Evolutionary conservation across 1,140 invertebrate genomes (phyloP).

Genomic region (Archivesica marissinica): DNA sequence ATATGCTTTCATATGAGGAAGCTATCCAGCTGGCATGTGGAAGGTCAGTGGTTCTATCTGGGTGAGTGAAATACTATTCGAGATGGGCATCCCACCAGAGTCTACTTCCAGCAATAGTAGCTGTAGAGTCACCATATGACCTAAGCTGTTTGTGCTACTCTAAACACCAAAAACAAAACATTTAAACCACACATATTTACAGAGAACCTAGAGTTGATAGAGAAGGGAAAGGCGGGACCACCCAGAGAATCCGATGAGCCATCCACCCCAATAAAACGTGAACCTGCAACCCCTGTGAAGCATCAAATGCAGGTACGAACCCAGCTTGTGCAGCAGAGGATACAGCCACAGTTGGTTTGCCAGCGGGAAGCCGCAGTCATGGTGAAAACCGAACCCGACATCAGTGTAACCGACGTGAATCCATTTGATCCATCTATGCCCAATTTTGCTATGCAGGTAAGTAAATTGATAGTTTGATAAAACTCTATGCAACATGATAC

Average conservation of each 20-base stretch:
- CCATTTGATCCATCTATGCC: slow-evolving; percentile 68
- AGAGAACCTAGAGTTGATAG: slow-evolving; percentile 80
- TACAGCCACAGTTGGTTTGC: background rate
- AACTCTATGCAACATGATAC: too few species aligned
- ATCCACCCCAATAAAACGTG: slow-evolving; percentile 34
- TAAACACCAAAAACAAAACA: too few species aligned
- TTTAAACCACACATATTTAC: slow-evolving; percentile 39
- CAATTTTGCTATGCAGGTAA: slow-evolving; percentile 71
- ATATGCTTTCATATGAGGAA: too few species aligned
- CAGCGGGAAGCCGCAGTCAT: slow-evolving; percentile 19
- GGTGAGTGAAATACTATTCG: too few species aligned
- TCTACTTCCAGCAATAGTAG: too few species aligned
- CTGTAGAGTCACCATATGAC: too few species aligned
- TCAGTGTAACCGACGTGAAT: slow-evolving; percentile 34
- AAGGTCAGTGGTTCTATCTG: too few species aligned
- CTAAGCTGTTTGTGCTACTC: too few species aligned
- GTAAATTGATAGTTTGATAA: background rate
- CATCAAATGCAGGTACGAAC: background rate
- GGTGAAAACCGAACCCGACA: slow-evolving; percentile 45
- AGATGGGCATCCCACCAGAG: too few species aligned
- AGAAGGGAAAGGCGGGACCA: slow-evolving; percentile 77
- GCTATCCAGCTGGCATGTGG: too few species aligned
- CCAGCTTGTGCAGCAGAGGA: slow-evolving; percentile 20
- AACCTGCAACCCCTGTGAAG: slow-evolving; percentile 34
- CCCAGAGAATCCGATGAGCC: slow-evolving; percentile 56